phyloP scores from a whole-genome alignment of 2,113 vertebrate genomes.

The Nothoprocta pentlandii region DNA sequence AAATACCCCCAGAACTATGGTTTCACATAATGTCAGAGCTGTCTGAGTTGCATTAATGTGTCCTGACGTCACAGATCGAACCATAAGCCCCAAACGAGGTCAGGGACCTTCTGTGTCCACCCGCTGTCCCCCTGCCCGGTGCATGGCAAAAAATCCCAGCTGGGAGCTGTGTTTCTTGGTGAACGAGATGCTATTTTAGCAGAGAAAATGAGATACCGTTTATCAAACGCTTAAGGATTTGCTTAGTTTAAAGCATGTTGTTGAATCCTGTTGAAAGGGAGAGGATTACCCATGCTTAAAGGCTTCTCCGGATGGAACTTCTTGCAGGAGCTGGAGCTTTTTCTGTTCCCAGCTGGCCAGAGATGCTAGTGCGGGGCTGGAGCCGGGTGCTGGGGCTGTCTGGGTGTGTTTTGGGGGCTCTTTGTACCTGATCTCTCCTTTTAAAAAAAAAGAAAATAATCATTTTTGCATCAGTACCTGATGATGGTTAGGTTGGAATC shows the following conservation, averaged over 20 bases:
- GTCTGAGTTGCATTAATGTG: rapidly evolving
- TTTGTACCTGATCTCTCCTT: not conserved
- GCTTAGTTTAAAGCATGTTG: constrained; percentile 21
- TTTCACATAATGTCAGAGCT: not conserved
- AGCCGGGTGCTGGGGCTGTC: not conserved
- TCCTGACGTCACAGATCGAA: not conserved
- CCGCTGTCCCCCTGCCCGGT: rapidly evolving
- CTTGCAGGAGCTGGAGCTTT: not conserved
- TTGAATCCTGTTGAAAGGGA: constrained; percentile 51
- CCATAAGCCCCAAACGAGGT: not conserved
- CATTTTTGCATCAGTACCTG: not conserved
- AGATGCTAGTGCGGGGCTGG: not conserved
- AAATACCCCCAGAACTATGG: not conserved
- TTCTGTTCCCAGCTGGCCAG: not conserved
- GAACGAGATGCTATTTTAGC: not conserved
- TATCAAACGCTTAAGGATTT: constrained; percentile 13
- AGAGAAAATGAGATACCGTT: not conserved
- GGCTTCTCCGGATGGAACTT: not conserved
- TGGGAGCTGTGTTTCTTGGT: not conserved
- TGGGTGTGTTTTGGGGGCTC: not conserved
- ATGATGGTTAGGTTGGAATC: not conserved
- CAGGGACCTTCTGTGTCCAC: not conserved
- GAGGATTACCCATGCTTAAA: constrained; percentile 25
- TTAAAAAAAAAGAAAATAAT: not conserved
- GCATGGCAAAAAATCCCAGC: rapidly evolving